phyloP scores from a whole-genome alignment of 2,888 invertebrate species.

The Lepidocyrtinus sp. region DNA sequence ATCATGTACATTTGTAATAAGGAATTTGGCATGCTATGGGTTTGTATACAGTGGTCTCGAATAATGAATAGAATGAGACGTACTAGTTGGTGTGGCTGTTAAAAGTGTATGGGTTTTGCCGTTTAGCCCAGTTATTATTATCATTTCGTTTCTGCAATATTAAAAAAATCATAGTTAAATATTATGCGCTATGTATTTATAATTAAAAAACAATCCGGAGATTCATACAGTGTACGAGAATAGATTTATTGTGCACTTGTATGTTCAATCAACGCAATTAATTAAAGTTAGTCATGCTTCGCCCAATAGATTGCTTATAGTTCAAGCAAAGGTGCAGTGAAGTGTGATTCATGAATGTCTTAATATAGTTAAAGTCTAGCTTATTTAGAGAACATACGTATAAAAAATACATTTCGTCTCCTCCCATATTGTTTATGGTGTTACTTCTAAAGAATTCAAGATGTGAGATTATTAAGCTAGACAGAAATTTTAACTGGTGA shows the following conservation, averaged over 20 bases:
- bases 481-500: background rate
- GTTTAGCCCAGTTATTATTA: background rate
- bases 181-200: too few species aligned
- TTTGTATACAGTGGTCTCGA: too few species aligned
- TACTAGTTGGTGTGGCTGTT: too few species aligned
- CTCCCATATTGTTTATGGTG: background rate
- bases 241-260: background rate
- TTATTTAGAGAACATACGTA: background rate
- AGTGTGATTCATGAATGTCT: too few species aligned
- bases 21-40: too few species aligned
- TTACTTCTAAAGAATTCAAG: background rate
- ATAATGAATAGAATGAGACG: background rate
- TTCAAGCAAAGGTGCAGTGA: background rate
- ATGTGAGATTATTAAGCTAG: background rate
- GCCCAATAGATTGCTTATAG: background rate
- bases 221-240: too few species aligned
- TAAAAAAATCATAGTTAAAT: background rate
- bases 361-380: too few species aligned
- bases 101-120: too few species aligned
- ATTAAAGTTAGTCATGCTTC: background rate
- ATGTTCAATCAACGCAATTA: background rate
- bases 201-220: too few species aligned
- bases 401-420: background rate
- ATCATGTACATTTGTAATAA: too few species aligned
- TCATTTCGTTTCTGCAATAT: background rate